Evolutionary conservation across 2,888 invertebrate genomes (phyloP), one percentile per base, ranked within the genome.

Genomic region (Acanthosepion esculentum): DNA sequence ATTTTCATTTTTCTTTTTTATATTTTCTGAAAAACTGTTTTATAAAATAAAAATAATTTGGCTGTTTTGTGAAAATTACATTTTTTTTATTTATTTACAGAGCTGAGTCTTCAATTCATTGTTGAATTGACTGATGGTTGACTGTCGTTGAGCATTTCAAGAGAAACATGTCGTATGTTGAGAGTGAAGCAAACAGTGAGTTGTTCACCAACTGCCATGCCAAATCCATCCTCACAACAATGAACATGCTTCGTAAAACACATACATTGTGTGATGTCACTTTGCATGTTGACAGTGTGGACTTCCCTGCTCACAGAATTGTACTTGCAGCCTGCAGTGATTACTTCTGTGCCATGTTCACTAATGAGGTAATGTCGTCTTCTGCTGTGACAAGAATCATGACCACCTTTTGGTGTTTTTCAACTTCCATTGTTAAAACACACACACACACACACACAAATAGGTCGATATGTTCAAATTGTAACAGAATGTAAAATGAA

Each of bases 341-440:
- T 94, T 97, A 97, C 95, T 97, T 97, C 96, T 97, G 96, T 96
- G 97, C 97, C 91, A 97, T 97, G 97, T 97, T 97, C 95, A 97
- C 97, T 29, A 97, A 96, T 96, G 97, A 97, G 96, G 97, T 97
- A 95, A 95, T 96, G 41, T 33, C 7, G 95, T 12, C 20, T 29
- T 12, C 15, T 92, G 0, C 7, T 5, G 48, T 33, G 48, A 15
- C 15, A 91, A n/a, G 29, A 29, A 20, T 91, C 12, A 91, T 33
- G 8, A 91, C 12, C 6, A 41, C 7, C n/a, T 10, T 91, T 33
- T 23, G 4, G 12, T 6, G n/a, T n/a, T 15, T 33, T 23, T 91
- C 12, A 91, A 59, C 20, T 20, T 59, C 23, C 23, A 23, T 0
- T 23, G 23, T 59, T 59, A 23, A 59, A 55, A 55, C 20, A 50